Base-by-base conservation (phyloP, 2,113 vertebrate genomes). In the Conger conger region DNA sequence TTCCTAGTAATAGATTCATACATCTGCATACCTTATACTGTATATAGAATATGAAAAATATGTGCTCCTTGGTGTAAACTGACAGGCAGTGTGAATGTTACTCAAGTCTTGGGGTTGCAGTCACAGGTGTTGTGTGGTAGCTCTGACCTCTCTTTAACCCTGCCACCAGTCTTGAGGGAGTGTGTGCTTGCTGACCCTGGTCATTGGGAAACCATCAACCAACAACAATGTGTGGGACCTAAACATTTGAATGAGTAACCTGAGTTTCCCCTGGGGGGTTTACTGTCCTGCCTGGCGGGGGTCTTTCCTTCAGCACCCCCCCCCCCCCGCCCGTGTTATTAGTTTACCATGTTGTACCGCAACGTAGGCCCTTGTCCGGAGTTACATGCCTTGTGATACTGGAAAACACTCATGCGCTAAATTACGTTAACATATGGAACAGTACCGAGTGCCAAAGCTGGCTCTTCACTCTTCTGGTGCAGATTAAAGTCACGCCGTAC, bases 211-310 rank as follows among this genome's bases (percentile, higher is more conserved):
- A 84, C 91, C 86, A 91, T 92, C 91, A 80, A 83, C 83, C 91
- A 91, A 91, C 91, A 91, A 91, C 91, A 92, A 86, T 90, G 91
- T 85, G 89, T 89, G 91, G 76, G 89, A 83, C 91, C 92, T 90
- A 91, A 91, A 92, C 87, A 87, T 87, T 90, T 88, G 92, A 87
- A 87, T 93, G 86, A 92, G 93, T 90, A 92, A 94, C 91, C 92
- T 94, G 94, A 88, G 85, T 88, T 82, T 54, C 86, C 85, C 89
- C 92, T 81, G 91, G 63, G 57, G 57, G 57, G 18, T 5, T 63
- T 63, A 63, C 57, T 3, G 57, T 20, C 88, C 89, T 88, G 89
- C 84, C 50, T 91, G 85, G 92, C 85, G 88, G 91, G 87, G 93
- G 89, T 93, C 89, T 90, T 88, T 91, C 87, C 84, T 86, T 85